Percentiles rank a stretch among this genome's conserved stretches.
Evolutionary conservation across 2,888 invertebrate species (phyloP).

Genomic region (Drosophila dives): DNA sequence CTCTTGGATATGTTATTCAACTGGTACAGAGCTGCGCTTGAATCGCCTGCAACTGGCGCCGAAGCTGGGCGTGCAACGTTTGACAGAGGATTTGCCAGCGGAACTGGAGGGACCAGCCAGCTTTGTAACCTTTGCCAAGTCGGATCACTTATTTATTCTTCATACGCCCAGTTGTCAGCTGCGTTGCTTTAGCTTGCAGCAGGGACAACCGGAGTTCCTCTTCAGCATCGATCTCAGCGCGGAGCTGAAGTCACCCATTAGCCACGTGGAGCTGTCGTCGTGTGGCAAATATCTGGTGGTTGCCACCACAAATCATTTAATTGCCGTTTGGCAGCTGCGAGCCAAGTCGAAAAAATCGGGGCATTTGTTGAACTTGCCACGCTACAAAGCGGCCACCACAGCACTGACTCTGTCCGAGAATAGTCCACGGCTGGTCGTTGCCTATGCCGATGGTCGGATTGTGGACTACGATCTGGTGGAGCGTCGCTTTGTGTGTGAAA

Average conservation of each 20-base stretch:
- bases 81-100: slow-evolving; percentile 82
- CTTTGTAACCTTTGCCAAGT: slow-evolving; percentile 84
- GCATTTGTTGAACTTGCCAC: slow-evolving; percentile 88
- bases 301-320: slow-evolving; percentile 88
- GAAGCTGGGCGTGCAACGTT: slow-evolving; percentile 62
- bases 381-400: slow-evolving; percentile 89
- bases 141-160: slow-evolving; percentile 85
- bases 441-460: slow-evolving; percentile 93
- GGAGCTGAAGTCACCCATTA: slow-evolving; percentile 86
- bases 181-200: slow-evolving; percentile 83
- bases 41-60: slow-evolving; percentile 77
- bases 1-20: slow-evolving; percentile 91
- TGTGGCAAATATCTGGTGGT: slow-evolving; percentile 88
- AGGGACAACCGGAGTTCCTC: slow-evolving; percentile 74
- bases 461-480: slow-evolving; percentile 90
- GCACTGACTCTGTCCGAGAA: slow-evolving; percentile 89
- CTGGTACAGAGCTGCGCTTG: slow-evolving; percentile 88
- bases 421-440: slow-evolving; percentile 88
- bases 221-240: slow-evolving; percentile 83
- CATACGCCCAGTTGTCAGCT: slow-evolving; percentile 83
- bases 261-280: slow-evolving; percentile 86
- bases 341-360: slow-evolving; percentile 82
- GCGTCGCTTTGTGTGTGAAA: slow-evolving; percentile 87
- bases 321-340: slow-evolving; percentile 88
- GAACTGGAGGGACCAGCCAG: slow-evolving; percentile 82